These are phyloP conservation scores for Plebejus argus DNA, from an alignment of 2,888 invertebrate species.

Conservation along the genomic window DNA sequence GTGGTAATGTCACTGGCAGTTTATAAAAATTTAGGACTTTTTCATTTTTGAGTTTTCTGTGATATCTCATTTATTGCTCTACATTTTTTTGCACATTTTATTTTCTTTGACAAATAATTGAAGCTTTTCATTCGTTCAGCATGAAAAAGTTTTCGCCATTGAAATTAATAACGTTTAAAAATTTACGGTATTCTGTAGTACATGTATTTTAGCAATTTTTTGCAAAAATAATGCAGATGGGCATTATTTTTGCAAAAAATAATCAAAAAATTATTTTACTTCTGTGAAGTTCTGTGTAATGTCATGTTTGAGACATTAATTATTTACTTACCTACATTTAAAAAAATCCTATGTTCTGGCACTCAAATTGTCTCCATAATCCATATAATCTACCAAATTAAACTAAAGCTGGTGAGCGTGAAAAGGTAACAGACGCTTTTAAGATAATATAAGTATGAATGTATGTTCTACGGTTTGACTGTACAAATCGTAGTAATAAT, in stretches of 20 bases:
- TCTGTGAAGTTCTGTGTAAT: no score
- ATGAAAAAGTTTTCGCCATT: background rate
- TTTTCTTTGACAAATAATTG: background rate
- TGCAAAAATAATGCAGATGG: no score
- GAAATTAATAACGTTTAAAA: background rate
- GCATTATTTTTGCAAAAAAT: no score
- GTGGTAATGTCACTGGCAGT: slow-evolving; percentile 20
- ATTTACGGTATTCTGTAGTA: background rate
- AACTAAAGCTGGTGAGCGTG: background rate
- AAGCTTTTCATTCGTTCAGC: background rate
- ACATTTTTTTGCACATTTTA: no score
- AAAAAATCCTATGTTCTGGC: no score
- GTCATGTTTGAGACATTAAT: no score
- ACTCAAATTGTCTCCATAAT: no score
- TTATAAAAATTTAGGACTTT: background rate
- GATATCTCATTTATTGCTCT: no score
- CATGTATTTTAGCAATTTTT: no score
- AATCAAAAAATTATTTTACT: no score
- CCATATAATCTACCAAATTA: no score
- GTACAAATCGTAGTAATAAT: slow-evolving; percentile 7
- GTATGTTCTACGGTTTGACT: background rate
- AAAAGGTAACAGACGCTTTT: background rate
- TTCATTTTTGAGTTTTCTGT: background rate
- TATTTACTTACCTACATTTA: no score
- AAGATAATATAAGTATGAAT: background rate